phyloP scores from a whole-genome alignment of 2,113 vertebrate genomes.

The Geothlypis trichas region DNA sequence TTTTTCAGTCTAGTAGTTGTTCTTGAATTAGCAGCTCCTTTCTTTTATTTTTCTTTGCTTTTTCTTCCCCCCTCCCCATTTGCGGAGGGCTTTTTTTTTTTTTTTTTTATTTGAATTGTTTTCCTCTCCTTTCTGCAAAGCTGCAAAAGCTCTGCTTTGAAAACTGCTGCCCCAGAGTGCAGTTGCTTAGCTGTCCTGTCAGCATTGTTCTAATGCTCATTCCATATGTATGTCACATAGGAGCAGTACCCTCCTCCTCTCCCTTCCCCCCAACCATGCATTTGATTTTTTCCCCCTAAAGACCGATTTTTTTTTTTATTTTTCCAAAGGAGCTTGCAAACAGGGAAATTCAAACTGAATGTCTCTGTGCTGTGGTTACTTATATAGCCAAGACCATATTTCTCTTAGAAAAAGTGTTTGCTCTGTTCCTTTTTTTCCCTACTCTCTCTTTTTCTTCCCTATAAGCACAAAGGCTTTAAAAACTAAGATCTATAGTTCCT shows the following conservation, averaged over 20 bases:
- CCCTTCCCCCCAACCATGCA: constrained; percentile 49
- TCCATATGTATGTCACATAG: constrained; percentile 84
- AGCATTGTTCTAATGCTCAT: constrained; percentile 82
- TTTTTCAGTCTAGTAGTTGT: neutral
- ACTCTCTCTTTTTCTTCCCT: constrained; percentile 45
- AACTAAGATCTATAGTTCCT: constrained; percentile 70
- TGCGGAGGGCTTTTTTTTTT: neutral
- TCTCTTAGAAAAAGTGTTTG: constrained; percentile 55
- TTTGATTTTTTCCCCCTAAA: constrained; percentile 2
- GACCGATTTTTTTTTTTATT: neutral
- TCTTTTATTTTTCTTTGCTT: neutral
- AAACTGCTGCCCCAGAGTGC: constrained; percentile 74
- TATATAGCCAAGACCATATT: constrained; percentile 37
- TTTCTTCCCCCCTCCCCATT: neutral
- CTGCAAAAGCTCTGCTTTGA: constrained; percentile 68
- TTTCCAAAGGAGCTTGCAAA: constrained; percentile 26
- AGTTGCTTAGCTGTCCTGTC: constrained; percentile 70
- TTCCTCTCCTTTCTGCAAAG: constrained; percentile 43
- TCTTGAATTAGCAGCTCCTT: constrained; percentile 25
- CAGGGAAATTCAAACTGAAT: constrained; percentile 63
- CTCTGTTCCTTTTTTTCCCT: neutral
- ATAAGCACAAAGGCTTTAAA: constrained; percentile 72
- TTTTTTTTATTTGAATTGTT: constrained; percentile 19
- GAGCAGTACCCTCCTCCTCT: constrained; percentile 56
- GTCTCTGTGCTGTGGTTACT: constrained; percentile 38